These are phyloP conservation scores for Cremastobaeus sp. DNA, from an alignment of 2,888 invertebrate species.

Conservation along the genomic window DNA sequence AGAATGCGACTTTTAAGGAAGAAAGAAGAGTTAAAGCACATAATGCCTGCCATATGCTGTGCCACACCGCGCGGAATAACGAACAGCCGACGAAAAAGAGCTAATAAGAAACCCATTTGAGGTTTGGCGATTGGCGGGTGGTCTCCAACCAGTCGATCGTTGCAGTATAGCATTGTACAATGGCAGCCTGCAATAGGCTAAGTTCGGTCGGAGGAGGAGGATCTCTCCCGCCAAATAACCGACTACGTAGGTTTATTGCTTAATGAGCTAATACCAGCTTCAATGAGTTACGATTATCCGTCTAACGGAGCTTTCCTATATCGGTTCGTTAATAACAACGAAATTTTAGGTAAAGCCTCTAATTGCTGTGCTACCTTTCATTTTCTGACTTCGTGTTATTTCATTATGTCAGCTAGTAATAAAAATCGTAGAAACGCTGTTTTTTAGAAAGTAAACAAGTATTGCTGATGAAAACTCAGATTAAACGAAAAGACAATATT, in stretches of 20 bases:
- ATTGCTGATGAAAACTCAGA: no score
- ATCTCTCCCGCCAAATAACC: conserved; percentile 35
- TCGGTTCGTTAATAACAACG: conserved; percentile 25
- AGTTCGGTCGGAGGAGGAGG: conserved; percentile 8
- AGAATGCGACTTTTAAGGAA: conserved; percentile 28
- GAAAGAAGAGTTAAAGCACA: conserved; percentile 28
- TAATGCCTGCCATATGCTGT: conserved; percentile 44
- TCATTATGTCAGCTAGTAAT: no score
- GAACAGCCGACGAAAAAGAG: conserved; percentile 41
- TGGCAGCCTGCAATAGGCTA: conserved; percentile 32
- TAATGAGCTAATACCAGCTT: conserved; percentile 74
- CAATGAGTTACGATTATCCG: conserved; percentile 73
- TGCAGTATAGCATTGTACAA: conserved; percentile 30
- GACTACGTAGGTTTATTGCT: conserved; percentile 71
- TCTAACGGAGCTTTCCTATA: conserved; percentile 59
- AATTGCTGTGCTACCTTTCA: not conserved
- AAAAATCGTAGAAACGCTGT: no score
- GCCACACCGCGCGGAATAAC: conserved; percentile 34
- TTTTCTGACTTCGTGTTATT: no score
- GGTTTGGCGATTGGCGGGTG: conserved; percentile 53
- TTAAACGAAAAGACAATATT: no score
- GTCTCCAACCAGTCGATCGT: conserved; percentile 35
- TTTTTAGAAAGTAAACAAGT: no score
- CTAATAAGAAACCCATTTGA: conserved; percentile 56
- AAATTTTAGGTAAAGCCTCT: conserved; percentile 12